Conservation (phyloP, 2,888 invertebrate species). For the Belgica antarctica region DNA sequence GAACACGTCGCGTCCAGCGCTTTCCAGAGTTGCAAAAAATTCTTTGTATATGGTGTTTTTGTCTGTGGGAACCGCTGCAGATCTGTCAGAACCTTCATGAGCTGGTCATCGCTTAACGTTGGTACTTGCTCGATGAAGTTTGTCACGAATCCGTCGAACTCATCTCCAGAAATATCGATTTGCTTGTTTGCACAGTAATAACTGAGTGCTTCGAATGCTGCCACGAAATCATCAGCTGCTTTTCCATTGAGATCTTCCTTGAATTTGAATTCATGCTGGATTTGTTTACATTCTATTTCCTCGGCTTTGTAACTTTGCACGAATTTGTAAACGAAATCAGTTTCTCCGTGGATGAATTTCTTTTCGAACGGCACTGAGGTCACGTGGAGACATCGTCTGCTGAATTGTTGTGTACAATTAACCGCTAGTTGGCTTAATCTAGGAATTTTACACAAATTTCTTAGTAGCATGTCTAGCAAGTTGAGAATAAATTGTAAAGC, state of each 20-base stretch:
- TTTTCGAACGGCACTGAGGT: neutral
- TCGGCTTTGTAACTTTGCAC: neutral
- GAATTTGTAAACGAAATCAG: neutral
- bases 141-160: slow-evolving; percentile 49
- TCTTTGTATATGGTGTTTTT: slow-evolving; percentile 57
- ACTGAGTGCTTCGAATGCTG: slow-evolving; percentile 5
- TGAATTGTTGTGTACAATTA: too few species aligned
- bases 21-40: slow-evolving; percentile 66
- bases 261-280: neutral
- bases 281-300: neutral
- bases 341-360: neutral
- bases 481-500: too few species aligned
- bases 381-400: neutral
- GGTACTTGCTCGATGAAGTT: slow-evolving; percentile 57
- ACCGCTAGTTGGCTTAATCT: neutral
- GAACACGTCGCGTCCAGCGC: slow-evolving; percentile 67
- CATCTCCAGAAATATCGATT: slow-evolving; percentile 48
- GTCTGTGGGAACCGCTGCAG: slow-evolving; percentile 59
- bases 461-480: too few species aligned
- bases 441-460: neutral
- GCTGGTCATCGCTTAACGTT: slow-evolving; percentile 59
- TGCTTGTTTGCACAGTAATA: neutral
- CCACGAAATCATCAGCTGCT: neutral
- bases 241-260: slow-evolving; percentile 13
- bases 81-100: slow-evolving; percentile 58